Base-by-base conservation (phyloP, 2,113 vertebrate species). In the Tamias sibiricus region DNA sequence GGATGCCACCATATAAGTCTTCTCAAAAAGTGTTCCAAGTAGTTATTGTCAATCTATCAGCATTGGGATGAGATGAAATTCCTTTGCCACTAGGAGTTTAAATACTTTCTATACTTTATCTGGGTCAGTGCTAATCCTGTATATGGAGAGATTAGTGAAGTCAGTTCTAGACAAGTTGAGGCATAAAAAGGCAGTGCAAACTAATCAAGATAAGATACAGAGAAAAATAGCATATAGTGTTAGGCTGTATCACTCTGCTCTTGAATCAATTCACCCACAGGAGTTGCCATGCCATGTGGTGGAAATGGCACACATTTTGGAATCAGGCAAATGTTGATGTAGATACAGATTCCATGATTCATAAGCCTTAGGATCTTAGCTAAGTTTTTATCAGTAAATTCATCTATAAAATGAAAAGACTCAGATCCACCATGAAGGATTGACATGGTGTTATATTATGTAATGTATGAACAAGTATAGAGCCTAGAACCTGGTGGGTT, bases 361-460 rank as follows among this genome's bases (percentile, higher is more conserved):
- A 88, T 1, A 87, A 85, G 42, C 32, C 30, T 91, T 10, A 32
- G 59, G 32, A 11, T 47, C 49, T 95, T 71, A 80, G 2, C 2
- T 72, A 95, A 88, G 10, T 85, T 57, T 57, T 22, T 57, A 81
- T 42, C 35, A 94, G 26, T 75, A 92, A 91, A 90, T 82, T 89
- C 17, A 44, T 49, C 59, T 74, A 17, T 62, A 91, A 91, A 86
- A 62, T 89, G 32, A 77, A 44, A 3, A 87, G 35, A 64, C 16
- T 92, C 64, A 90, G 32, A 79, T 64, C 0, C 8, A 69, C 28
- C 37, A 28, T n/a, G 74, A 0, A 72, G 24, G 24, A 76, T 42
- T 62, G 42, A 84, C 2, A 44, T 44, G 42, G 68, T 66, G 10
- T 74, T 93, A 54, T 69, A 28, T 86, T 47, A 82, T 30, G 8